Evolutionary conservation across 2,888 invertebrate genomes (phyloP).

Genomic region (Argynnis bischoffii): DNA sequence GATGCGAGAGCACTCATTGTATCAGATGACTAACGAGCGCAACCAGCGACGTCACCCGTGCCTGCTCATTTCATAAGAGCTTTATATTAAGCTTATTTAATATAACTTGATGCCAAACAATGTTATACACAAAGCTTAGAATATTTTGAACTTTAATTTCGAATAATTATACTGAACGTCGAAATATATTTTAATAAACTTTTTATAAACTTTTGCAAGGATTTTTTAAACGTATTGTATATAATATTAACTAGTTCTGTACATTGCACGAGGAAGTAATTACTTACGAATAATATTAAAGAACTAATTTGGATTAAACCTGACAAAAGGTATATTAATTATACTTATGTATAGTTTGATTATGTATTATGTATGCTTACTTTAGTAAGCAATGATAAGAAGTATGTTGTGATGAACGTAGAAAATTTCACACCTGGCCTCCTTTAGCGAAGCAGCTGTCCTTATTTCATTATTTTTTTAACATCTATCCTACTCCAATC

Average conservation of each 20-base stretch:
- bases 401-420: slow-evolving; percentile 22
- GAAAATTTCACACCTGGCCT: slow-evolving; percentile 30
- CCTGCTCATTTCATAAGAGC: slow-evolving; percentile 24
- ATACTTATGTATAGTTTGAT: not conserved
- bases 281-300: no score
- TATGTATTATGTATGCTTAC: no score
- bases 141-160: no score
- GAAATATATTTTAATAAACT: no score
- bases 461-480: slow-evolving; percentile 27
- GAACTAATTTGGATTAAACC: no score
- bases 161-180: no score
- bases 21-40: slow-evolving; percentile 33
- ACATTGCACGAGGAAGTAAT: no score
- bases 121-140: no score
- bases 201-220: no score
- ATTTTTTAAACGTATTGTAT: no score
- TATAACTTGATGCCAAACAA: no score
- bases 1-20: slow-evolving; percentile 33
- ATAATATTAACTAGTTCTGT: no score
- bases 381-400: slow-evolving; percentile 10
- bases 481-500: slow-evolving; percentile 20
- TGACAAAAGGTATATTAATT: not conserved
- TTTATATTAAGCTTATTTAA: not conserved
- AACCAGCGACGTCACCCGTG: slow-evolving; percentile 29
- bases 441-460: slow-evolving; percentile 30